Percentiles rank a stretch among this genome's conserved stretches.
Evolutionary conservation across 2,797 vertebrate species (phyloP).

Genomic region (Cygnus olor): DNA sequence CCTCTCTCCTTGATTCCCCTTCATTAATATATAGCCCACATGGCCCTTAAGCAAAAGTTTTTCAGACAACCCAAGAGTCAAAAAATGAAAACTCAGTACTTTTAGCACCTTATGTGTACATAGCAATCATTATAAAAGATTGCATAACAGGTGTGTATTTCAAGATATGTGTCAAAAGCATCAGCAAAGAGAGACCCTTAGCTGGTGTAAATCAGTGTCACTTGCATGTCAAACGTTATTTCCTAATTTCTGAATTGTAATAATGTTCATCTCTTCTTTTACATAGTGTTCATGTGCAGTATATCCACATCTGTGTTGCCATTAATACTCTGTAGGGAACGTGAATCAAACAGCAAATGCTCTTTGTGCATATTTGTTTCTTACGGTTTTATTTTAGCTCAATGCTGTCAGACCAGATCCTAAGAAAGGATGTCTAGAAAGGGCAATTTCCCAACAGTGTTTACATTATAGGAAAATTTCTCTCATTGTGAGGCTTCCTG

Average conservation of each 20-base stretch:
- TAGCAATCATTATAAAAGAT: neutral
- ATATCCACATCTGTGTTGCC: neutral
- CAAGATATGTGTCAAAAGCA: neutral
- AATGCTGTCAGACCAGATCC: neutral
- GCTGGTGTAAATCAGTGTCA: neutral
- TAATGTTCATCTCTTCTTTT: neutral
- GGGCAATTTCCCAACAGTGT: neutral
- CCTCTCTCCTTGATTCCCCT: neutral
- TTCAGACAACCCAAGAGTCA: neutral
- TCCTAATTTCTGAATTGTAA: constrained; percentile 35
- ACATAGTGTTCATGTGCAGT: neutral
- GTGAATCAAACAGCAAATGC: neutral
- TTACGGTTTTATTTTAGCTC: constrained; percentile 15
- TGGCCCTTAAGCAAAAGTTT: neutral
- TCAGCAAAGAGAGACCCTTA: neutral
- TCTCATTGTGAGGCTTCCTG: neutral
- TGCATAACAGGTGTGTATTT: neutral
- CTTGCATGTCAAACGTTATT: neutral
- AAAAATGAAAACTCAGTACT: neutral
- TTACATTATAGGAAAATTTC: neutral
- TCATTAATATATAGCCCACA: neutral
- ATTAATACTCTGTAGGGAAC: neutral
- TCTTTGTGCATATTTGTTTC: neutral
- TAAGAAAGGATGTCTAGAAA: neutral
- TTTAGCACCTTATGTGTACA: neutral